Evolutionary conservation across 2,888 invertebrate genomes (phyloP), one percentile per base, ranked within the genome.

Genomic region (Drymonia ruficornis): DNA sequence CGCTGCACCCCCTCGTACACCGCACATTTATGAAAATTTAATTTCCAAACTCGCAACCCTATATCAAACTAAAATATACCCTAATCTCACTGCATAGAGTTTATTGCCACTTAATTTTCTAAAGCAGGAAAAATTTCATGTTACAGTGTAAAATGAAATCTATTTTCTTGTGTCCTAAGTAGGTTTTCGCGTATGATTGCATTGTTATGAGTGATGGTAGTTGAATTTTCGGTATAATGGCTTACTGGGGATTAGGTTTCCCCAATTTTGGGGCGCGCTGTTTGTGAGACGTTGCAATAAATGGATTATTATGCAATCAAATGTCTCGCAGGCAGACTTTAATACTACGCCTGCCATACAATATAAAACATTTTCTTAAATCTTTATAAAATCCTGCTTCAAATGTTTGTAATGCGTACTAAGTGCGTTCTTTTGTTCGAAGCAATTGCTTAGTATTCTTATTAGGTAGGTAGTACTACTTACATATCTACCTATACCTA

Each of bases 21-120:
- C 71, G 64, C 76, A 82, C 85, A 85, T 85, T 91, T 91, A 90
- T 91, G 90, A 88, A 91, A 91, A 87, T 90, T 89, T 89, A 88
- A 93, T 93, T 91, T 90, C 84, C 84, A 87, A 89, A 84, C 82
- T 74, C 71, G 61, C 59, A 70, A 46, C 55, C 57, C 69, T 64
- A 71, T 58, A 68, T 63, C 87, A 82, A 78, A 80, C 85, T 71
- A 86, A 89, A 87, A 80, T 85, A 82, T 81, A 85, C 91, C 81
- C 76, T 91, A 88, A 84, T 79, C 62, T 76, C 59, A 80, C 76
- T 74, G 60, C 75, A 70, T 80, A 91, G 76, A 84, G 89, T 78
- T 79, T 78, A 86, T 81, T 82, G 78, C 84, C 84, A 80, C 87
- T 87, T 80, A 86, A 84, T 85, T 83, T 76, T 53, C 56, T 61